phyloP scores from a whole-genome alignment of 2,113 vertebrate genomes.

The Fulmarus glacialis region DNA sequence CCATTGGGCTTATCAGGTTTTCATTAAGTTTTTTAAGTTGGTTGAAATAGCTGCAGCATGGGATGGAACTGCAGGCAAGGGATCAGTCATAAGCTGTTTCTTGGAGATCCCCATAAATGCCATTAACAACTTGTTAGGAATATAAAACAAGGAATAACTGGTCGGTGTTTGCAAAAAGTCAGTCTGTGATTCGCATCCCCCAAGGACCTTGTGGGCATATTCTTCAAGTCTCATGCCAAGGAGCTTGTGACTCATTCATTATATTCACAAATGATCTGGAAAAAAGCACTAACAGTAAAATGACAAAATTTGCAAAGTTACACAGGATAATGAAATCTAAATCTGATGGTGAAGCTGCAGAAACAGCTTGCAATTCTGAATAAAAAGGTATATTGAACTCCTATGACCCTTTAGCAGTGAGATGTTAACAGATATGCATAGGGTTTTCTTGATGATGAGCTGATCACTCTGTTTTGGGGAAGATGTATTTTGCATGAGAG shows the following conservation, averaged over 20 bases:
- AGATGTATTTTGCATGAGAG: background rate
- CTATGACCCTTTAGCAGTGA: background rate
- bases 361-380: background rate
- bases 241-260: background rate
- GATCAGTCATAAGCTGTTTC: background rate
- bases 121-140: background rate
- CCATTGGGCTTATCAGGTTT: background rate
- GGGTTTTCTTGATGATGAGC: background rate
- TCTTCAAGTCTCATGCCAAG: too few relatives aligned
- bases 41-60: background rate
- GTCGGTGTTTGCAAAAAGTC: background rate
- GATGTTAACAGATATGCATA: background rate
- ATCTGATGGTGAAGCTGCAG: background rate
- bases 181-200: background rate
- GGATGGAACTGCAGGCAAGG: background rate
- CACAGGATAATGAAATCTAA: background rate
- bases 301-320: background rate
- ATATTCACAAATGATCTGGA: background rate
- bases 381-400: background rate
- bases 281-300: background rate
- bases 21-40: background rate
- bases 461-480: background rate
- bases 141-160: background rate
- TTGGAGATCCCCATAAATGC: background rate
- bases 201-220: background rate